Base-by-base conservation (phyloP, 2,113 vertebrate genomes). In the Petrocephalus zakoni region DNA sequence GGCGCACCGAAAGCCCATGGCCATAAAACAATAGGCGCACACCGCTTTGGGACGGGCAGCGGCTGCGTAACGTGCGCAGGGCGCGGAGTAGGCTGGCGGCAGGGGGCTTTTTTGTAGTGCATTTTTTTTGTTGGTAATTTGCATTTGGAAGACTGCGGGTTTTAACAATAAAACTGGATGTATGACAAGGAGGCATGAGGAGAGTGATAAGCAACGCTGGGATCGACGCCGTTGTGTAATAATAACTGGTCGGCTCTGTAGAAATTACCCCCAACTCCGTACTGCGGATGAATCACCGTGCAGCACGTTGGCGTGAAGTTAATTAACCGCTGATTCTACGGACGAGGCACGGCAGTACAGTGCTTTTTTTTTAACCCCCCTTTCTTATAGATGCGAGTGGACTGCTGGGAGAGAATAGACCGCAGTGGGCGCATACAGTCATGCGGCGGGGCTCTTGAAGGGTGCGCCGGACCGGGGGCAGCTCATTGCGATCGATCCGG, bases 361-460 rank as follows among this genome's bases (percentile, higher is more conserved):
- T 37, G 42, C 1, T 68, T 10, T 29, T 64, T 46, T 46, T 22
- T n/a, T n/a, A n/a, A 19, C 78, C n/a, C 9, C 6, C 81, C 46
- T 83, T 78, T 56, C 64, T 88, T 87, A 87, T 88, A 17, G 90
- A 92, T 91, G 91, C 90, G 90, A 88, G 86, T 88, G 61, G 91
- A 51, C 88, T 87, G 58, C 87, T 72, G 90, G 84, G 19, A 78
- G 56, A 89, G 55, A 52, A 87, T 61, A 47, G 83, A 85, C 89
- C 91, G 91, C 87, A 90, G 85, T 37, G 68, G 21, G 53, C 53
- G 34, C 1, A 88, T 85, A 2, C 89, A 90, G 87, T 64, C 91
- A 93, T 89, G 94, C 89, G 21, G 72, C 22, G 91, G 88, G 91
- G 91, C 87, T 92, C 89, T 87, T 87, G 85, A 42, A 86, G 85